phyloP scores from a whole-genome alignment of 2,113 vertebrate species.

The Dasyurus viverrinus region DNA sequence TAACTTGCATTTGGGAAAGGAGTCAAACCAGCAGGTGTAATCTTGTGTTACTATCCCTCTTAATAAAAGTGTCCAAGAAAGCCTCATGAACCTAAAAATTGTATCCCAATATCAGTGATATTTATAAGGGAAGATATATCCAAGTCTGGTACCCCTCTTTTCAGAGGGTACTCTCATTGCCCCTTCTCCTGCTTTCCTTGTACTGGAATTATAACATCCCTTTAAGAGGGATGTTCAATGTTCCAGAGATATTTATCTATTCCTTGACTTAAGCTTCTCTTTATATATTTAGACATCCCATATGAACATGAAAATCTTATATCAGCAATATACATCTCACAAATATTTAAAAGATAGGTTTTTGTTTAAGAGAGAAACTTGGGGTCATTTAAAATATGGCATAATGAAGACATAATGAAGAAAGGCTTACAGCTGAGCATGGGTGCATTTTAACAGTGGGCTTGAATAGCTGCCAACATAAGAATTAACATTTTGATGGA shows the following conservation, averaged over 20 bases:
- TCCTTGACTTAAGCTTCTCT: not conserved
- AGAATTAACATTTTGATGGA: not conserved
- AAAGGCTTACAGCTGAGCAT: not conserved
- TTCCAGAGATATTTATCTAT: not conserved
- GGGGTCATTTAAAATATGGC: not conserved
- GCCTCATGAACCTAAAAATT: not conserved
- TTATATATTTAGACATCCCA: not conserved
- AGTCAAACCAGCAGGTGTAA: not conserved
- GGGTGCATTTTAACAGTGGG: not conserved
- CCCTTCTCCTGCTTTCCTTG: not conserved
- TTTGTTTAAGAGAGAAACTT: not conserved
- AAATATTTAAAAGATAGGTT: not conserved
- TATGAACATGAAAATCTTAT: not conserved
- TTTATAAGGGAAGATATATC: not conserved
- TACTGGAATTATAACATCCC: not conserved
- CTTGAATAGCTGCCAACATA: not conserved
- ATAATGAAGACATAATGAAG: not conserved
- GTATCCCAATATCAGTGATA: not conserved
- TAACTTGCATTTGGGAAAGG: not conserved
- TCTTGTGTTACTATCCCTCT: not conserved
- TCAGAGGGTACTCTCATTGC: not conserved
- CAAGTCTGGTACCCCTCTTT: not conserved
- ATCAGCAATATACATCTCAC: not conserved
- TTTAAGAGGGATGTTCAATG: not conserved
- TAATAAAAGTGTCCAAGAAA: not conserved